Percentiles rank a stretch among this genome's conserved stretches.
Evolutionary conservation across 1,140 invertebrate species (phyloP).

Genomic region (Drosophila burlai): DNA sequence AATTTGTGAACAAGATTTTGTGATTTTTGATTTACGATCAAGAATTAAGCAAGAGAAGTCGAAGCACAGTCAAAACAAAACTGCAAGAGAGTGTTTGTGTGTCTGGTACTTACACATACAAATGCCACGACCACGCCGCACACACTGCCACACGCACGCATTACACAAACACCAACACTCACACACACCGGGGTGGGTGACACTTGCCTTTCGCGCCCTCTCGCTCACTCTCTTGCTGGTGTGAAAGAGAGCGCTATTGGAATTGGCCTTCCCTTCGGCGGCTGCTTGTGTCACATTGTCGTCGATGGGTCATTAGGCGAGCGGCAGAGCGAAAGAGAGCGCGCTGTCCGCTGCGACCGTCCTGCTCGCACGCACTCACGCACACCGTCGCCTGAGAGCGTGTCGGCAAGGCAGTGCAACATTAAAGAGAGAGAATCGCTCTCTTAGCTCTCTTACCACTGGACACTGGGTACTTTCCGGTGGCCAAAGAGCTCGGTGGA

Average conservation of each 20-base stretch:
- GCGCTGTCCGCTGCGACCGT: conserved; percentile 8
- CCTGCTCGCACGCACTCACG: conserved; percentile 23
- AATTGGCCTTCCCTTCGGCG: conserved; percentile 61
- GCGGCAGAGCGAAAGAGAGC: conserved; percentile 30
- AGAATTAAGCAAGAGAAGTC: too few species aligned
- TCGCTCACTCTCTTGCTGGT: conserved; percentile 13
- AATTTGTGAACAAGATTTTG: too few species aligned
- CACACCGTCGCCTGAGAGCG: conserved; percentile 15
- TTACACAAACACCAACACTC: conserved; percentile 18
- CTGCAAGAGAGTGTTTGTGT: too few species aligned
- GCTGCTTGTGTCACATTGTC: conserved; percentile 76
- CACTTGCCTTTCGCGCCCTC: conserved; percentile 58
- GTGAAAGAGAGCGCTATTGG: conserved; percentile 54
- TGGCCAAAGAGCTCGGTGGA: neutral
- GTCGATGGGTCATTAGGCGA: conserved; percentile 71
- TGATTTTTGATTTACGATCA: too few species aligned
- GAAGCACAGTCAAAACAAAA: too few species aligned
- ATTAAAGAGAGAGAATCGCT: conserved; percentile 27
- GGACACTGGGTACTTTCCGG: conserved; percentile 6
- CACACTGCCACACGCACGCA: conserved; percentile 32
- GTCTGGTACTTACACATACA: conserved; percentile 1
- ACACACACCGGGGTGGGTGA: conserved; percentile 65
- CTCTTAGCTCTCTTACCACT: conserved; percentile 29
- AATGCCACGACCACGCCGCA: conserved; percentile 40
- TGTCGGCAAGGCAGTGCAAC: conserved; percentile 67